These are phyloP conservation scores for Brachionus asplanchnoidis DNA, from an alignment of 1,140 invertebrate species.

Conservation along the genomic window DNA sequence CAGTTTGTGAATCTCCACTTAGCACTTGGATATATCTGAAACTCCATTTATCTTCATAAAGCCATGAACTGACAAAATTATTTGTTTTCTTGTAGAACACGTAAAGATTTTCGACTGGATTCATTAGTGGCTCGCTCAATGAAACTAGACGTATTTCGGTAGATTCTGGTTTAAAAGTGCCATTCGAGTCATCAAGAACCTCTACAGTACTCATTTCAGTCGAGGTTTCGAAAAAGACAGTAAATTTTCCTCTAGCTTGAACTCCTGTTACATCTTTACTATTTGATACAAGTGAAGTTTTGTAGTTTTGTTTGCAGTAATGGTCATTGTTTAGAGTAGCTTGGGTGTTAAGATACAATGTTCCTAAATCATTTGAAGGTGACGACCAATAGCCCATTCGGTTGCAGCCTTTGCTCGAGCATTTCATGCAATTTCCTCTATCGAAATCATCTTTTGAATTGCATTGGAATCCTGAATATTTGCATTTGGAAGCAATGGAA, in stretches of 20 bases:
- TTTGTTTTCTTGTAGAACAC: conserved; percentile 1
- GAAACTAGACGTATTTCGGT: conserved; percentile 27
- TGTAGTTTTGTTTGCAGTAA: conserved; percentile 17
- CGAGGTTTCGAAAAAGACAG: background rate
- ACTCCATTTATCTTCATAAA: conserved; percentile 34
- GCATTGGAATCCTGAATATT: conserved; percentile 21
- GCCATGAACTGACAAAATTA: conserved; percentile 7
- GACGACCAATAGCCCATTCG: conserved; percentile 39
- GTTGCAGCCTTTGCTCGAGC: background rate
- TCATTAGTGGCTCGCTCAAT: background rate
- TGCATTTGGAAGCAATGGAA: background rate
- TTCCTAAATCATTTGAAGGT: conserved; percentile 7
- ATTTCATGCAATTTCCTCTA: conserved; percentile 3
- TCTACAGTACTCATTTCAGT: conserved; percentile 3
- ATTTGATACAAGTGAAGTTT: conserved; percentile 8
- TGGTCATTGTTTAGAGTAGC: background rate
- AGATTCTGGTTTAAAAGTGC: conserved; percentile 40
- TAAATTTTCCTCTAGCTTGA: conserved; percentile 27
- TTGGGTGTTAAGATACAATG: conserved; percentile 34
- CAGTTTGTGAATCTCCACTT: conserved; percentile 2
- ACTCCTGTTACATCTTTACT: background rate
- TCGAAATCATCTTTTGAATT: conserved; percentile 19
- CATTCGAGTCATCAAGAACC: background rate
- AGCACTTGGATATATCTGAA: conserved; percentile 12
- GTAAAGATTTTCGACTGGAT: background rate